phyloP scores from a whole-genome alignment of 2,888 invertebrate genomes.

The Aethes cnicana region DNA sequence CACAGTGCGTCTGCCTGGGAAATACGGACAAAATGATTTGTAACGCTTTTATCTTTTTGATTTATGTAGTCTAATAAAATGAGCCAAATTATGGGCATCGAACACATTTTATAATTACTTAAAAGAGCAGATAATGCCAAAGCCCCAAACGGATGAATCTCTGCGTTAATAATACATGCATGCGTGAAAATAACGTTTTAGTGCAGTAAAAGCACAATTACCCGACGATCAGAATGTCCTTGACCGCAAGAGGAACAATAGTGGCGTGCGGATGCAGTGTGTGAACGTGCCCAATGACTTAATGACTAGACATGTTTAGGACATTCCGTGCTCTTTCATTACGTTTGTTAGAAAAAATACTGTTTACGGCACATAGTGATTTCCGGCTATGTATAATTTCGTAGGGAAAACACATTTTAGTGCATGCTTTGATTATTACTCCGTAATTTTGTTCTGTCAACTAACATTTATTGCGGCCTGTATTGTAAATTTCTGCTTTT shows the following conservation, averaged over 20 bases:
- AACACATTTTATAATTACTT: no score
- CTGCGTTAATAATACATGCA: no score
- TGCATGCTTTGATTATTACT: no score
- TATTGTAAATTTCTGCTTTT: no score
- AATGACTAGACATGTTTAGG: conserved; percentile 26
- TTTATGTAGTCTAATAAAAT: conserved; percentile 16
- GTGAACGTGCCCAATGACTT: conserved; percentile 15
- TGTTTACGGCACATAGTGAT: background rate
- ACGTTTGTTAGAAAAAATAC: background rate
- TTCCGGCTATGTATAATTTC: no score
- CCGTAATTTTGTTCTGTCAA: no score
- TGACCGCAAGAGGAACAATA: conserved; percentile 26
- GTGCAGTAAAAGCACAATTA: conserved; percentile 22
- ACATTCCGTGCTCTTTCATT: conserved; percentile 9
- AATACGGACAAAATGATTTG: conserved; percentile 28
- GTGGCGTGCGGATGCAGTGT: conserved; percentile 26
- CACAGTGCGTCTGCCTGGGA: conserved; percentile 30
- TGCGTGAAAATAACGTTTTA: conserved; percentile 45
- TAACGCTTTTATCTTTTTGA: conserved; percentile 16
- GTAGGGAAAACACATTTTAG: no score
- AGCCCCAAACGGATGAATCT: no score
- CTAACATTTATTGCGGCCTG: no score
- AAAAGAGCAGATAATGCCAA: no score
- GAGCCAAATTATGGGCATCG: conserved; percentile 29
- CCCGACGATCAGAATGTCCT: conserved; percentile 23